Percentiles rank a stretch among this genome's conserved stretches.
Evolutionary conservation across 1,140 invertebrate genomes (phyloP).

Genomic region (Plodia interpunctella): DNA sequence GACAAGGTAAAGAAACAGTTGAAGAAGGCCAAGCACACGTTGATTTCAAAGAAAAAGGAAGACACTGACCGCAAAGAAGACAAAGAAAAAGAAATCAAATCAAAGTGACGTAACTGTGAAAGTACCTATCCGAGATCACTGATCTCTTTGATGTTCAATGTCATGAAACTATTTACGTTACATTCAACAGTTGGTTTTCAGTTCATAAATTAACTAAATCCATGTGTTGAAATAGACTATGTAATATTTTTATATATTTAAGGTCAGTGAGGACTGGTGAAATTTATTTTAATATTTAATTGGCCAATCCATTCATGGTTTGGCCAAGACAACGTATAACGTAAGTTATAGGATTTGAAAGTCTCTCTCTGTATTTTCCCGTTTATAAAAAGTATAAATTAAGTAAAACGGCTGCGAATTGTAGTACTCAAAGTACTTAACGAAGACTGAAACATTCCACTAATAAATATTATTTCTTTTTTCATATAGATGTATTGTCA

Average conservation of each 20-base stretch:
- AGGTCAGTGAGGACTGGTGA: too few species aligned
- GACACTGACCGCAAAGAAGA: slow-evolving; percentile 40
- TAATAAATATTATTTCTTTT: slow-evolving; percentile 23
- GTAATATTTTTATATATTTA: too few species aligned
- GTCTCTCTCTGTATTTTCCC: not conserved
- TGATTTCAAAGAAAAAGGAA: slow-evolving; percentile 66
- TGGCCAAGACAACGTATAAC: not conserved
- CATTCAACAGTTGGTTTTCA: too few species aligned
- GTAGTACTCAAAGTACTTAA: slow-evolving; percentile 52
- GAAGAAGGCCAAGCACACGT: slow-evolving; percentile 64
- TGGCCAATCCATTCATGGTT: too few species aligned
- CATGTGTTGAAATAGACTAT: not conserved
- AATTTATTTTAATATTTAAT: too few species aligned
- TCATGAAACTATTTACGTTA: not conserved
- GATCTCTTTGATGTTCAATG: too few species aligned
- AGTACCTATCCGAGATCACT: too few species aligned
- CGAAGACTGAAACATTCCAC: slow-evolving; percentile 68
- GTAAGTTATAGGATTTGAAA: not conserved
- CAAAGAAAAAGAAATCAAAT: slow-evolving; percentile 57
- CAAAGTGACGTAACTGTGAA: slow-evolving; percentile 34
- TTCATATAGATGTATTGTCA: not conserved
- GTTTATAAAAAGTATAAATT: not conserved
- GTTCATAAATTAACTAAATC: too few species aligned
- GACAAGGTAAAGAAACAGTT: slow-evolving; percentile 71
- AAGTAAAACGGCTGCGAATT: slow-evolving; percentile 15